Evolutionary conservation across 1,140 invertebrate species (phyloP).

Genomic region (Drosophila tani): DNA sequence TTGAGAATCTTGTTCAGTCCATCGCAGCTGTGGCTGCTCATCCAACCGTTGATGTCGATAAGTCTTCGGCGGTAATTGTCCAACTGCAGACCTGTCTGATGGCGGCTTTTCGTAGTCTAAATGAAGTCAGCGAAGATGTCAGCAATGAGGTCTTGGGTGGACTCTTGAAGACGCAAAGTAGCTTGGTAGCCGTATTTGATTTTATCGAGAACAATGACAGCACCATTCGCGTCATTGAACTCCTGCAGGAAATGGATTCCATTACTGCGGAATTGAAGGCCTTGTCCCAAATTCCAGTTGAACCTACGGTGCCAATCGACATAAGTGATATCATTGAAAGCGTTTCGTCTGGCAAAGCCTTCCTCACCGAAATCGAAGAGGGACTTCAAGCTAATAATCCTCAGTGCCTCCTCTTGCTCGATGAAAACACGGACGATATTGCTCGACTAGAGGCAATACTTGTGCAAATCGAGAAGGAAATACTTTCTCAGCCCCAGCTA

Average conservation of each 20-base stretch:
- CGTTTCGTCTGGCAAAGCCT: constrained; percentile 63
- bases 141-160: constrained; percentile 37
- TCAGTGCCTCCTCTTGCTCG: constrained; percentile 47
- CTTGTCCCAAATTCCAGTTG: constrained; percentile 17
- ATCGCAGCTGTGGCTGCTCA: constrained; percentile 50
- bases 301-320: constrained; percentile 40
- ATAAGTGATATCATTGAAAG: constrained; percentile 62
- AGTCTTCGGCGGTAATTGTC: constrained; percentile 65
- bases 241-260: constrained; percentile 77
- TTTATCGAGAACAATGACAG: constrained; percentile 78
- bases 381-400: constrained; percentile 62
- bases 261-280: constrained; percentile 62
- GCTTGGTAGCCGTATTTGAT: constrained; percentile 69
- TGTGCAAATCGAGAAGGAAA: constrained; percentile 66
- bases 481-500: constrained; percentile 58
- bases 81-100: constrained; percentile 75
- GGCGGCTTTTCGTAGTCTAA: constrained; percentile 67
- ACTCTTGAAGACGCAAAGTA: constrained; percentile 63
- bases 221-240: constrained; percentile 69
- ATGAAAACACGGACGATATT: constrained; percentile 61
- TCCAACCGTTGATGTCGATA: constrained; percentile 67
- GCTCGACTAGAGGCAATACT: constrained; percentile 59
- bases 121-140: constrained; percentile 66
- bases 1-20: constrained; percentile 51
- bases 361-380: constrained; percentile 65